Evolutionary conservation across 2,888 invertebrate species (phyloP), one percentile per base, ranked within the genome.

Genomic region (Aplocera efformata): DNA sequence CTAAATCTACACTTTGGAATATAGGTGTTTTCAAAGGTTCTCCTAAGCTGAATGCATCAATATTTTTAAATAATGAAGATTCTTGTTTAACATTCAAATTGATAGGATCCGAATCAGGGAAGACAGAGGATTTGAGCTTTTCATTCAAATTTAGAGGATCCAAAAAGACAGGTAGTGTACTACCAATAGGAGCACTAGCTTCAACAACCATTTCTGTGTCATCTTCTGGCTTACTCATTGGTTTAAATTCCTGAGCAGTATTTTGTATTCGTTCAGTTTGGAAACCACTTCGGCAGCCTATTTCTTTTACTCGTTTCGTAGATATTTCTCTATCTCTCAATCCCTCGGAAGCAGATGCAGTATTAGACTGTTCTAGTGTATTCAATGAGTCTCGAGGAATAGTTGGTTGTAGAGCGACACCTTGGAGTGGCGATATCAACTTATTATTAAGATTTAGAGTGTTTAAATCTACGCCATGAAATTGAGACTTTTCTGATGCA

Each of bases 181-280:
- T 62, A 8, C 55, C 39, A 26, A 66, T 26, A 8, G 66, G 49
- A 40, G 71, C 64, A 56, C 79, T 82, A 1, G 75, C 72, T 50
- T 68, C 64, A 1, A 54, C 55, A 32, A 50, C 48, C 59, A 74
- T 63, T 50, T 79, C 79, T 31, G 41, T 47, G 6, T 22, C 33
- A 24, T 43, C 33, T 13, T 7, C 40, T 23, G 32, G 33, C 28
- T 34, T 38, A 28, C 7, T 39, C 25, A 26, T 6, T 13, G 20
- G 33, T 28, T 42, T 42, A 30, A 6, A 24, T 27, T 35, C 11
- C 6, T 29, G 21, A 20, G 26, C 8, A 13, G 8, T n/a, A 3
- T 33, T 26, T 2, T 23, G 6, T 11, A 27, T 32, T 4, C 7
- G 36, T 27, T 28, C 39, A 11, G 20, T 36, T 6, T 33, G 32